Conservation (phyloP, 2,888 invertebrate genomes). For the Rhabditoides inermis region DNA sequence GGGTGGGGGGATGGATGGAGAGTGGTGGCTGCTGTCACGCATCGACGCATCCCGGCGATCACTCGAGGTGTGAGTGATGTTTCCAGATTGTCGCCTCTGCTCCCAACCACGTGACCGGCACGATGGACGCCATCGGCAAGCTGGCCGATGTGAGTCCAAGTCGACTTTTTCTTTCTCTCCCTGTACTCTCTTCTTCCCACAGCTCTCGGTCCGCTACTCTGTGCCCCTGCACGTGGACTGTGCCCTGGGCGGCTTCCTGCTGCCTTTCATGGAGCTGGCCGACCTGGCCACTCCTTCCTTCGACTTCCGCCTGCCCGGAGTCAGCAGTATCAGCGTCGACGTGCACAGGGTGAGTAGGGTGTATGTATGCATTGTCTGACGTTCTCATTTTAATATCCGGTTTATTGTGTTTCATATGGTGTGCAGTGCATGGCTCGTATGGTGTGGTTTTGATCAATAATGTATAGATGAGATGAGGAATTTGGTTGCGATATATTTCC, state of each 20-base stretch:
- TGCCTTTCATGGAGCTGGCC: slow-evolving; percentile 80
- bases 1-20: background rate
- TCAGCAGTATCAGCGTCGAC: slow-evolving; percentile 91
- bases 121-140: slow-evolving; percentile 79
- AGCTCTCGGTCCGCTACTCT: slow-evolving; percentile 61
- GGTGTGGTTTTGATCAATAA: no score
- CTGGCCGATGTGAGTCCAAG: slow-evolving; percentile 66
- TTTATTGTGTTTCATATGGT: no score
- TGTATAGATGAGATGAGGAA: no score
- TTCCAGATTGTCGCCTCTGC: slow-evolving; percentile 81
- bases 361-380: no score
- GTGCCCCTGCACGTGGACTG: slow-evolving; percentile 95
- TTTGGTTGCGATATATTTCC: no score
- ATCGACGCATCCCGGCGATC: no score
- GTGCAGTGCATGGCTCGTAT: no score
- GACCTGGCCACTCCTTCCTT: slow-evolving; percentile 72
- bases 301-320: slow-evolving; percentile 78
- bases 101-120: slow-evolving; percentile 91
- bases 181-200: background rate
- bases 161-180: background rate
- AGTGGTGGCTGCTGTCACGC: background rate
- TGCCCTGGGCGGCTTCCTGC: slow-evolving; percentile 88
- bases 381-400: no score
- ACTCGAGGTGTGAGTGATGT: no score
- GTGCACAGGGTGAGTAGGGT: slow-evolving; percentile 59